Conservation (phyloP, 2,797 vertebrate species). For the Lemur catta region DNA sequence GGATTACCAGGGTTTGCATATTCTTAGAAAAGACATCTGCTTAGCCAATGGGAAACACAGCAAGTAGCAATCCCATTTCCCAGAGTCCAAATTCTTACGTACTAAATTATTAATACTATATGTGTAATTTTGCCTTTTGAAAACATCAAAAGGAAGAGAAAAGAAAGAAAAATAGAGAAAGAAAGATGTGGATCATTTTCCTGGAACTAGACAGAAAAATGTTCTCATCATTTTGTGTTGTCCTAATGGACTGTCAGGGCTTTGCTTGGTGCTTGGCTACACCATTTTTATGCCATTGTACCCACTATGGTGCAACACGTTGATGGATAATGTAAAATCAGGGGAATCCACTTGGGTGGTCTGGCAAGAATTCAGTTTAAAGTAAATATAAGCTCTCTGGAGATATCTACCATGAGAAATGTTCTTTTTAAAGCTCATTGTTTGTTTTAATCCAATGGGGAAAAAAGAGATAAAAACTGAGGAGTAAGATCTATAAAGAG, state of each 20-base stretch:
- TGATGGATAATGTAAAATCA: slow-evolving; percentile 32
- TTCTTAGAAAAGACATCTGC: not conserved
- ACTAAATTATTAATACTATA: not conserved
- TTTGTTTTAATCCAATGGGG: slow-evolving; percentile 68
- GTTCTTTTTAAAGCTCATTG: slow-evolving; percentile 66
- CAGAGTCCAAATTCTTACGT: not conserved
- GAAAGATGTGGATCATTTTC: not conserved
- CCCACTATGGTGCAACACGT: not conserved
- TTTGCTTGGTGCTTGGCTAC: not conserved
- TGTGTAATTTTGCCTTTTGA: not conserved
- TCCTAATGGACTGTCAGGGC: not conserved
- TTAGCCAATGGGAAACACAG: not conserved
- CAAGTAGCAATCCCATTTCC: not conserved
- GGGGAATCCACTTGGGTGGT: slow-evolving; percentile 50
- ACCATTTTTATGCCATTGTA: not conserved
- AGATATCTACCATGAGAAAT: slow-evolving; percentile 54
- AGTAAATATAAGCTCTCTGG: slow-evolving; percentile 57
- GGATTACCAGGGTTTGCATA: not conserved
- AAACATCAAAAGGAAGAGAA: not conserved
- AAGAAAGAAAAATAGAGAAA: not conserved
- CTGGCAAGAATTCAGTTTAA: slow-evolving; percentile 56
- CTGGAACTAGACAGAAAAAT: slow-evolving; percentile 19
- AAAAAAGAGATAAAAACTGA: slow-evolving; percentile 57
- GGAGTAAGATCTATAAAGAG: slow-evolving; percentile 52
- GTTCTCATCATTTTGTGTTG: not conserved